Percentiles rank a stretch among this genome's conserved stretches.
phyloP scores from a whole-genome alignment of 2,797 vertebrate genomes.

The Okamejei kenojei region DNA sequence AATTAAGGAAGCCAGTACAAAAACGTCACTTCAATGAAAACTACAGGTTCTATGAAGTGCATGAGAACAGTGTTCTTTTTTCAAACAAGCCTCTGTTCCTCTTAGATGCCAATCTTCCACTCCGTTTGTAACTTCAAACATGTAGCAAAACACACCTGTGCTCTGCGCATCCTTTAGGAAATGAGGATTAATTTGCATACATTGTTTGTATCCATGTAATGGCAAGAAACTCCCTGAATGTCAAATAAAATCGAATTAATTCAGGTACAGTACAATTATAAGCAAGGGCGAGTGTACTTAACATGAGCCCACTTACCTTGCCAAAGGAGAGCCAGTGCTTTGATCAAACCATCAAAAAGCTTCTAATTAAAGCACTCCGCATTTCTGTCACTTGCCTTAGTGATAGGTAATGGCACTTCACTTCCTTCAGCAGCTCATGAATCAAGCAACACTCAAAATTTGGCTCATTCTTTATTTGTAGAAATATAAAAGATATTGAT shows the following conservation, averaged over 20 bases:
- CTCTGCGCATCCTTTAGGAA: not conserved
- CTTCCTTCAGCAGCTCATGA: not conserved
- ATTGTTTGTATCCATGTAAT: not conserved
- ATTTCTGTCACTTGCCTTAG: not conserved
- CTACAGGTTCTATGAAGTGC: not conserved
- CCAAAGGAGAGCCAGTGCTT: not conserved
- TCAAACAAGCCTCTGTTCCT: not conserved
- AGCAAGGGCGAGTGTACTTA: slow-evolving; percentile 9
- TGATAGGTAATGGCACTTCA: not conserved
- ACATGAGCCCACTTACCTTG: not conserved
- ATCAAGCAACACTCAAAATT: not conserved
- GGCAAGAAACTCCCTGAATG: not conserved
- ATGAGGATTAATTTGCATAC: not conserved
- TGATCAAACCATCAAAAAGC: not conserved
- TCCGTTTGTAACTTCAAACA: not conserved
- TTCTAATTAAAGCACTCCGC: not conserved
- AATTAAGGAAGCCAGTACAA: not conserved
- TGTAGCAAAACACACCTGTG: not conserved
- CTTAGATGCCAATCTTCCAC: not conserved
- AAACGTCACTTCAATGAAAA: not conserved
- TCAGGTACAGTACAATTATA: not conserved
- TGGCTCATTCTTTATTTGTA: not conserved
- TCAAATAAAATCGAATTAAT: slow-evolving; percentile 13
- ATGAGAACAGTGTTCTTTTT: not conserved
- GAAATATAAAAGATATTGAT: not conserved